A percentile compares a stretch with the other conserved stretches of the same genome.
phyloP scores from a whole-genome alignment of 1,140 invertebrate genomes.

The Pseudomyrmex flavicornis region DNA sequence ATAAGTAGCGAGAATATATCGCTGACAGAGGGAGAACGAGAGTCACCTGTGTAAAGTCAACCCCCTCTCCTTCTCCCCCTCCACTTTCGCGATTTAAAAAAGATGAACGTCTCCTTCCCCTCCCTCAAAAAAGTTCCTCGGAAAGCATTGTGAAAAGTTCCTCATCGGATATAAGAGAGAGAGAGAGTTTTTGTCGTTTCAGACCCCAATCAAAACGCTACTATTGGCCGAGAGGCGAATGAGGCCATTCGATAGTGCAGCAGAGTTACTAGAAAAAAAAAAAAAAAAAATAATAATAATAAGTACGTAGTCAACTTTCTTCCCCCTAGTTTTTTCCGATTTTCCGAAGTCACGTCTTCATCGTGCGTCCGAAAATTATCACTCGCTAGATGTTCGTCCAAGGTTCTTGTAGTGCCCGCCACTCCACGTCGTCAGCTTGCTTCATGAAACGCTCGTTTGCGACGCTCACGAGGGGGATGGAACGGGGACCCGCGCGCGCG shows the following conservation, averaged over 20 bases:
- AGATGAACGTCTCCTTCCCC: no score
- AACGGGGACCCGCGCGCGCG: background rate
- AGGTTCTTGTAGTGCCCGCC: constrained; percentile 13
- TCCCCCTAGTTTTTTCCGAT: background rate
- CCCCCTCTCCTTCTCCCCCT: no score
- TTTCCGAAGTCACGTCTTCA: background rate
- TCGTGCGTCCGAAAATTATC: background rate
- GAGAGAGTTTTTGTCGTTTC: no score
- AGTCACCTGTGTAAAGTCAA: background rate
- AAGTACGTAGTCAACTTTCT: background rate
- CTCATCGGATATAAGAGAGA: no score
- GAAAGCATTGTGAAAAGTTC: no score
- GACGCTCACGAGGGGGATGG: background rate
- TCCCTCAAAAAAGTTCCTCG: no score
- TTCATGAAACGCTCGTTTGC: constrained; percentile 44
- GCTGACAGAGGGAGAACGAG: background rate
- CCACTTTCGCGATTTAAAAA: no score
- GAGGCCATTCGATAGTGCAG: no score
- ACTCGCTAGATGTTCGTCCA: background rate
- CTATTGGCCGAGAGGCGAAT: no score
- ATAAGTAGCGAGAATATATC: constrained; percentile 34
- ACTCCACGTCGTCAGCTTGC: background rate
- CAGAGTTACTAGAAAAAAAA: no score
- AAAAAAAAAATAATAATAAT: no score
- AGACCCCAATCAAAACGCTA: no score